Evolutionary conservation across 2,797 vertebrate species (phyloP).

Genomic region (Halcyon badia): DNA sequence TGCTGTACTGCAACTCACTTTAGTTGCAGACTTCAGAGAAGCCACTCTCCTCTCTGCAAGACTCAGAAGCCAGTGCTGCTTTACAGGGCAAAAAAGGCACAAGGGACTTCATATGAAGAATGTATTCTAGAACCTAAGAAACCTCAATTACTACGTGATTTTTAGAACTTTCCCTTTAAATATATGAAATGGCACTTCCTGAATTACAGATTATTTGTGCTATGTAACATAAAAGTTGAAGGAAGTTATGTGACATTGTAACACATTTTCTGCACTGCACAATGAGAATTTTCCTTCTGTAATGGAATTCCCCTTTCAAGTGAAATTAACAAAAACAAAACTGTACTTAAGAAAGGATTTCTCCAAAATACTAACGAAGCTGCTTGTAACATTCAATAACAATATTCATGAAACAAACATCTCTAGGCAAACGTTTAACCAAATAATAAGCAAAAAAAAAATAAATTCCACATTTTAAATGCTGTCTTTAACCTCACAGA

Average conservation of each 20-base stretch:
- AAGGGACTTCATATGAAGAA: neutral
- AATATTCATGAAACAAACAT: neutral
- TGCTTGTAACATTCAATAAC: neutral
- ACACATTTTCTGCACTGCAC: neutral
- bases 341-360: neutral
- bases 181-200: neutral
- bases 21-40: neutral
- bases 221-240: neutral
- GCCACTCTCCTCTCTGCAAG: neutral
- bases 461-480: slow-evolving; percentile 3
- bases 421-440: slow-evolving; percentile 12
- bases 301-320: neutral
- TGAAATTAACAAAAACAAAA: neutral
- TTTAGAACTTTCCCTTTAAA: neutral
- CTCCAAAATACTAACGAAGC: neutral
- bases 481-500: slow-evolving; percentile 2
- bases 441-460: neutral
- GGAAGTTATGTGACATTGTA: neutral
- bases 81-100: neutral
- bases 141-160: neutral
- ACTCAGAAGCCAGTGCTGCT: neutral
- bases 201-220: neutral
- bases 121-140: neutral
- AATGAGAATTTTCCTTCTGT: neutral
- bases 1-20: neutral